Evolutionary conservation across 2,113 vertebrate species (phyloP).

Genomic region (Protomyctophum bolini): DNA sequence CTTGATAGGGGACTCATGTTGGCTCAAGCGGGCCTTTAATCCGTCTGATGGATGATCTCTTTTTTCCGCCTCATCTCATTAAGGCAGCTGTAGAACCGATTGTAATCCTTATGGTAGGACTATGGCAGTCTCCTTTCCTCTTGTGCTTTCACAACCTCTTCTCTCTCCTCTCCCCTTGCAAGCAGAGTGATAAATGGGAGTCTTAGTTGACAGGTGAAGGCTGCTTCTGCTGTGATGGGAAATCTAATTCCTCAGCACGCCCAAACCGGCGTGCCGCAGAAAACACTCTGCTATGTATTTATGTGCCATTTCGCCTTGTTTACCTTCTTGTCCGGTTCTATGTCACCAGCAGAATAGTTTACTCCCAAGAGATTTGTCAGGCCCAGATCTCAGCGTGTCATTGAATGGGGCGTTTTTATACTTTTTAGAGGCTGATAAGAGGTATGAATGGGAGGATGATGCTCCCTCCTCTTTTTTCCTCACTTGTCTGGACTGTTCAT

Average conservation of each 20-base stretch:
- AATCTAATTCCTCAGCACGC: conserved; percentile 44
- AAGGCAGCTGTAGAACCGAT: too few species aligned
- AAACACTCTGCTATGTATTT: conserved; percentile 10
- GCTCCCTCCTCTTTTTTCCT: conserved; percentile 8
- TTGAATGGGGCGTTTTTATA: background rate
- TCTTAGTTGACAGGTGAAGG: conserved; percentile 43
- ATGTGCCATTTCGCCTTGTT: conserved; percentile 2
- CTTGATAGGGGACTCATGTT: too few species aligned
- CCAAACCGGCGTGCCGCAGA: conserved; percentile 29
- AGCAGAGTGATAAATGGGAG: conserved; percentile 33
- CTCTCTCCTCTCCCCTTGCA: conserved; percentile 2
- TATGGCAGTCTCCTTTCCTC: too few species aligned
- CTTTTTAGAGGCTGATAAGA: conserved; percentile 1
- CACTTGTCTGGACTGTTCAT: conserved; percentile 17
- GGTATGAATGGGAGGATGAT: background rate
- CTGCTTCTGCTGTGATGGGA: conserved; percentile 40
- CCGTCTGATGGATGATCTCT: too few species aligned
- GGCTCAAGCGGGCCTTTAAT: too few species aligned
- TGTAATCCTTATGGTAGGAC: too few species aligned
- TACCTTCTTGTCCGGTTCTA: background rate
- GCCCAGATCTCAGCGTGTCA: conserved; percentile 8
- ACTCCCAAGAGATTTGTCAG: background rate
- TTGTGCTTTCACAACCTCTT: too few species aligned
- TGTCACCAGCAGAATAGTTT: conserved; percentile 17
- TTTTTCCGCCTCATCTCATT: too few species aligned